phyloP scores from a whole-genome alignment of 2,113 vertebrate genomes.

The Myanophis thanlyinensis region DNA sequence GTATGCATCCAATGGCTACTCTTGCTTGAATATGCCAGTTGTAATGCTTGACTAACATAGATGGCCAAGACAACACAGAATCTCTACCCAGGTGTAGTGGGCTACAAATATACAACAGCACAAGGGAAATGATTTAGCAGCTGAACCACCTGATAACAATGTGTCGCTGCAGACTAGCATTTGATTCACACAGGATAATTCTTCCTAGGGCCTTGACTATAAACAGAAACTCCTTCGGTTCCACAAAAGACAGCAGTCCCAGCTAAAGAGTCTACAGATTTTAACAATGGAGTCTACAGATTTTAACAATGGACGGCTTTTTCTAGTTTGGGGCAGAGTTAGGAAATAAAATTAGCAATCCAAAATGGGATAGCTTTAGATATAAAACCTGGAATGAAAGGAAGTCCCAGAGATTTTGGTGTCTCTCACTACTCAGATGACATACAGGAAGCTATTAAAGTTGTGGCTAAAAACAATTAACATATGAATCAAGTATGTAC shows the following conservation, averaged over 20 bases:
- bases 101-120: neutral
- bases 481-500: neutral
- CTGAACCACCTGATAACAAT: neutral
- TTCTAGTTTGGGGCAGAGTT: neutral
- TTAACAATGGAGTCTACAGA: neutral
- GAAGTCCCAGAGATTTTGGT: neutral
- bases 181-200: neutral
- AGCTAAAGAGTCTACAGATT: neutral
- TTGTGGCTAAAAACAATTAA: neutral
- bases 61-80: neutral
- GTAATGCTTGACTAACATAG: neutral
- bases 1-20: neutral
- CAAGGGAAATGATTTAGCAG: neutral
- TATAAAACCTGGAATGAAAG: neutral
- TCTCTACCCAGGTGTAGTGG: neutral
- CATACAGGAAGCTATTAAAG: neutral
- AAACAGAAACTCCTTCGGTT: neutral
- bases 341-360: neutral
- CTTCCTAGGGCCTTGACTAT: neutral
- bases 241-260: neutral
- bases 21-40: neutral
- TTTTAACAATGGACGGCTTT: neutral
- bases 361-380: neutral
- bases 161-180: neutral
- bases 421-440: neutral